Evolutionary conservation across 2,888 invertebrate species (phyloP).

Genomic region (Rhagonycha fulva): DNA sequence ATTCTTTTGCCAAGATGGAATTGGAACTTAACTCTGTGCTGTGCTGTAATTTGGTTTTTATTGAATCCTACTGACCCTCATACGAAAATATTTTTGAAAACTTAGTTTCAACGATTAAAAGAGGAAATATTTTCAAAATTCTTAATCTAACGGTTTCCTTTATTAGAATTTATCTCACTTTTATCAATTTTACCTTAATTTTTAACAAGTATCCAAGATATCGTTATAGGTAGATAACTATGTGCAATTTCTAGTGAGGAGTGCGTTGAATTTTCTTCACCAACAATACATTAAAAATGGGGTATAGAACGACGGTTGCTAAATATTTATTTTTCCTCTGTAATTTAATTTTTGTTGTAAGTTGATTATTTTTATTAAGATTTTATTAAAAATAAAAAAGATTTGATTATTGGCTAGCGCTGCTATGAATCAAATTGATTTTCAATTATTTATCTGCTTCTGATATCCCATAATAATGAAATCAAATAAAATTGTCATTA

Average conservation of each 20-base stretch:
- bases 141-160: neutral
- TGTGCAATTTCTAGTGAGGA: neutral
- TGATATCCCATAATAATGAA: too few species aligned
- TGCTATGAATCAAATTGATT: too few species aligned
- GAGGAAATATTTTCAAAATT: neutral
- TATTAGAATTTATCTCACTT: neutral
- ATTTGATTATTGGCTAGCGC: neutral
- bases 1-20: too few species aligned
- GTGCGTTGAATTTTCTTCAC: neutral
- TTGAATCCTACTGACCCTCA: neutral
- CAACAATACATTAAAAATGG: slow-evolving; percentile 42
- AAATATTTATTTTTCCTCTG: slow-evolving; percentile 53
- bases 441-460: too few species aligned
- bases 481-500: too few species aligned
- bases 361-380: too few species aligned
- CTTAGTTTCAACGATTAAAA: neutral
- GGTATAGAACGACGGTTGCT: slow-evolving; percentile 51
- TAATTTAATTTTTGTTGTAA: slow-evolving; percentile 72
- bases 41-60: neutral
- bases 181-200: neutral
- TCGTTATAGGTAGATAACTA: neutral
- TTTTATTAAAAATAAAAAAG: neutral
- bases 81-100: neutral
- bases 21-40: too few species aligned
- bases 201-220: neutral